Evolutionary conservation across 2,797 vertebrate species (phyloP), one percentile per base, ranked within the genome.

Genomic region (Acestrorhynchus altus): DNA sequence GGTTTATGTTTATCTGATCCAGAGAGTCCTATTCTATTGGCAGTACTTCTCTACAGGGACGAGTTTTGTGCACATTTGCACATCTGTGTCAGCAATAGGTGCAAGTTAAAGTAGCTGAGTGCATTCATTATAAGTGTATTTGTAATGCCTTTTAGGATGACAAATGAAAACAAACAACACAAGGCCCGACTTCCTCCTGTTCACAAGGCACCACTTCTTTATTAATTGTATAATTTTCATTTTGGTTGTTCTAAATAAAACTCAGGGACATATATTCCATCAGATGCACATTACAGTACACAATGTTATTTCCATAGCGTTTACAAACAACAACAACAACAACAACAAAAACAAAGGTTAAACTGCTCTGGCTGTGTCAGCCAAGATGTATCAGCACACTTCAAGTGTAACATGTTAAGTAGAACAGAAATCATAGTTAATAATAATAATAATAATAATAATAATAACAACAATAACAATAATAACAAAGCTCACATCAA

Each of bases 171-270:
- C 8, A 76, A 12, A 26, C 9, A n/a, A 6, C 31, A 35, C 31
- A 35, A 2, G 6, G 31, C 31, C 18, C 72, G 56, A 72, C 35
- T 26, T 51, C 52, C 46, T n/a, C 66, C 49, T 80, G 85, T 83
- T 86, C 89, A 89, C 84, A 88, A 89, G 86, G 85, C 85, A 87
- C 83, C 85, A 77, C 61, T 65, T 49, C 70, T 93, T 92, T 90
- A 89, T 90, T 92, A 83, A 86, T 72, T 82, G 87, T 89, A 89
- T 90, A 89, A 90, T 84, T 90, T 90, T 78, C 80, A 87, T 90
- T 91, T 87, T 84, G 90, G 90, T 83, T 87, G 81, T 87, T 89
- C 84, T 90, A 92, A 88, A 89, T 89, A 81, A 68, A 84, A 76
- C 86, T 82, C 76, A 70, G 82, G 61, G 82, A 81, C 73, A 84